Conservation (phyloP, 2,888 invertebrate species). For the Diadegma fenestrale region DNA sequence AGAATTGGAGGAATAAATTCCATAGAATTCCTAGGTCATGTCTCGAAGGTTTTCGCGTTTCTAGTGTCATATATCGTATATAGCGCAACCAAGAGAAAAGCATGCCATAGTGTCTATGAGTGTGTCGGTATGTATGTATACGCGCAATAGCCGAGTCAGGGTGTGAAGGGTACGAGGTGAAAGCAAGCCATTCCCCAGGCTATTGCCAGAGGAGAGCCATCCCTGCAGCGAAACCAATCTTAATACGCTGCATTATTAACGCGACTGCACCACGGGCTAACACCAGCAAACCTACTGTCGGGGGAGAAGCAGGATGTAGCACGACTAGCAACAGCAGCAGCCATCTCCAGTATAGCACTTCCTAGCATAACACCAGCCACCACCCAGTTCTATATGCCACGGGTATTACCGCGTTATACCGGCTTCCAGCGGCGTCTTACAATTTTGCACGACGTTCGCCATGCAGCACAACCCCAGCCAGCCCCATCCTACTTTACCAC, state of each 20-base stretch:
- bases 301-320: conserved; percentile 40
- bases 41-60: conserved; percentile 76
- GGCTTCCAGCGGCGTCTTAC: conserved; percentile 69
- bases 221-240: conserved; percentile 80
- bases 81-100: conserved; percentile 34
- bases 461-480: conserved; percentile 36
- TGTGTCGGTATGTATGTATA: not conserved
- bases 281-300: conserved; percentile 51
- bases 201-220: conserved; percentile 57
- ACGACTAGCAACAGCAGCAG: conserved; percentile 35
- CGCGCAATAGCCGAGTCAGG: conserved; percentile 35
- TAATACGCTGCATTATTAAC: conserved; percentile 82
- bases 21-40: conserved; percentile 78
- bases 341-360: conserved; percentile 43
- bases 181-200: conserved; percentile 66
- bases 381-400: conserved; percentile 41
- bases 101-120: conserved; percentile 15
- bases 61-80: conserved; percentile 48
- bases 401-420: conserved; percentile 77
- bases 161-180: conserved; percentile 41
- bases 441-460: conserved; percentile 72
- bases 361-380: conserved; percentile 29
- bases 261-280: conserved; percentile 76
- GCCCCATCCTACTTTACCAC: conserved; percentile 40
- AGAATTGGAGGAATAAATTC: conserved; percentile 72